Percentiles rank a stretch among this genome's conserved stretches.
Conservation (phyloP, 2,888 invertebrate genomes). For the Drosophila mayaguana region DNA sequence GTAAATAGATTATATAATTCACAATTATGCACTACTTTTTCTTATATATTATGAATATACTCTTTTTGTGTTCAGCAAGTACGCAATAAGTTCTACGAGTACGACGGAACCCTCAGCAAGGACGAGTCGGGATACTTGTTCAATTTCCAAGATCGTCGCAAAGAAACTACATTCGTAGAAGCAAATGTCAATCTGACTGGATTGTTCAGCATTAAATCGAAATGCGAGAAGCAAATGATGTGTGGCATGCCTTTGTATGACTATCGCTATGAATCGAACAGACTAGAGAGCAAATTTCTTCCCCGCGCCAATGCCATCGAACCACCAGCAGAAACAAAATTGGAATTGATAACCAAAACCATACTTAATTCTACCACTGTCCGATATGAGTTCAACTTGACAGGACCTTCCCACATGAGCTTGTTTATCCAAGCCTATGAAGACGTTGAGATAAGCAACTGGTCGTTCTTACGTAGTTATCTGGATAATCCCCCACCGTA, state of each 20-base stretch:
- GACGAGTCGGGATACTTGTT: no score
- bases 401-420: conserved; percentile 77
- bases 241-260: conserved; percentile 78
- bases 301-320: conserved; percentile 54
- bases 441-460: conserved; percentile 65
- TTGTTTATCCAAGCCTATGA: conserved; percentile 73
- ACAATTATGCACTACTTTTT: conserved; percentile 65
- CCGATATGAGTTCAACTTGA: conserved; percentile 68
- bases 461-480: conserved; percentile 74
- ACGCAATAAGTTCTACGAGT: conserved; percentile 85
- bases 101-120: conserved; percentile 73
- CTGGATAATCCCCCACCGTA: conserved; percentile 57
- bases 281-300: conserved; percentile 62
- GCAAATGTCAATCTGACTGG: conserved; percentile 58
- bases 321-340: conserved; percentile 60
- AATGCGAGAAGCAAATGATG: conserved; percentile 71
- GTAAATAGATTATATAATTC: conserved; percentile 74
- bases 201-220: conserved; percentile 48
- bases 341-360: conserved; percentile 64
- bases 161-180: conserved; percentile 40
- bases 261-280: conserved; percentile 56
- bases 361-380: conserved; percentile 42
- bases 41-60: background rate
- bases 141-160: conserved; percentile 84
- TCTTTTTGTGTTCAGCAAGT: conserved; percentile 84